Evolutionary conservation across 2,888 invertebrate genomes (phyloP).

Genomic region (Volucella zonaria): DNA sequence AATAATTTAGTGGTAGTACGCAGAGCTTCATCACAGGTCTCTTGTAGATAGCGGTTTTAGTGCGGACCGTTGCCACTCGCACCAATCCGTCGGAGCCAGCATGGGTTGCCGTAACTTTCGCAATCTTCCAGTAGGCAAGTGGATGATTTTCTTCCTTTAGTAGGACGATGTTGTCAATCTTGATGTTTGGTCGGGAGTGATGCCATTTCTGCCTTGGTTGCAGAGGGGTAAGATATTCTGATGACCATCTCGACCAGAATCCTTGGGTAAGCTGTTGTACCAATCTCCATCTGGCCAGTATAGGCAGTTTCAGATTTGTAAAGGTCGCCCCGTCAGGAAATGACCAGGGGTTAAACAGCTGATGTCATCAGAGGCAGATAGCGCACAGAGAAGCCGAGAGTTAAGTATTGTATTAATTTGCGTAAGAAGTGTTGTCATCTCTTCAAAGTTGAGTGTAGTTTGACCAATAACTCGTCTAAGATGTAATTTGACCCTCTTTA

Average conservation of each 20-base stretch:
- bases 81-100: neutral
- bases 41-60: neutral
- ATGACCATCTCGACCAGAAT: constrained; percentile 36
- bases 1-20: constrained; percentile 13
- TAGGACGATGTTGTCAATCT: constrained; percentile 14
- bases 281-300: constrained; percentile 39
- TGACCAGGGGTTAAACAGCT: constrained; percentile 8
- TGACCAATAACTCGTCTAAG: constrained; percentile 21
- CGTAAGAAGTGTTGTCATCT: constrained; percentile 29
- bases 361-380: constrained; percentile 22
- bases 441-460: constrained; percentile 29
- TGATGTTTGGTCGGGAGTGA: constrained; percentile 2
- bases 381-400: constrained; percentile 14
- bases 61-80: neutral
- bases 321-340: constrained; percentile 13
- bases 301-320: constrained; percentile 21
- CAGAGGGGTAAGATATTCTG: constrained; percentile 19
- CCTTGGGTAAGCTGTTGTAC: constrained; percentile 36
- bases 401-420: too few relatives aligned
- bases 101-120: constrained; percentile 7
- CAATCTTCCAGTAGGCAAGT: constrained; percentile 4
- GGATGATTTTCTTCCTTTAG: constrained; percentile 22
- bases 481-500: constrained; percentile 11
- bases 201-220: constrained; percentile 22
- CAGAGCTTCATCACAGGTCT: constrained; percentile 18